Evolutionary conservation across 2,113 vertebrate genomes (phyloP).

Genomic region (Scomber scombrus): DNA sequence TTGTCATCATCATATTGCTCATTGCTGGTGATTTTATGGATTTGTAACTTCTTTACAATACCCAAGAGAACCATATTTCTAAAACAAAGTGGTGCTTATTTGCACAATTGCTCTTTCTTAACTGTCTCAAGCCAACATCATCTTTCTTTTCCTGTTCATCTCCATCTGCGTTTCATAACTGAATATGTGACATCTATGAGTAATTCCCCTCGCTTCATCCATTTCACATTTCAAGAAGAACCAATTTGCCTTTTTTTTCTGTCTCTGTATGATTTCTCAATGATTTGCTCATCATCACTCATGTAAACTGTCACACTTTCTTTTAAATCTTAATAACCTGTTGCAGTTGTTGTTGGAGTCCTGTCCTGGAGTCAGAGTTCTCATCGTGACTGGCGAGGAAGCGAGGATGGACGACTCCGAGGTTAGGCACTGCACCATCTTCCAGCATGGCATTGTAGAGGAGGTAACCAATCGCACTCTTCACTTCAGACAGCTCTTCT

Average conservation of each 20-base stretch:
- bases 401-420: slow-evolving; percentile 61
- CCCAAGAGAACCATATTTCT: slow-evolving; percentile 3
- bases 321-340: slow-evolving; percentile 46
- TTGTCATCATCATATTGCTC: slow-evolving; percentile 24
- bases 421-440: slow-evolving; percentile 64
- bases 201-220: not conserved
- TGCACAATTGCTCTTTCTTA: slow-evolving; percentile 22
- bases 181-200: slow-evolving; percentile 37
- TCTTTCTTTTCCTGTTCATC: slow-evolving; percentile 14
- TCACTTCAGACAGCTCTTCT: slow-evolving; percentile 51
- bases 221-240: not conserved
- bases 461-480: slow-evolving; percentile 54
- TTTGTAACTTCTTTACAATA: slow-evolving; percentile 34
- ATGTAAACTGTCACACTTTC: no score
- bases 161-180: slow-evolving; percentile 15
- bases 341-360: slow-evolving; percentile 68
- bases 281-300: slow-evolving; percentile 3
- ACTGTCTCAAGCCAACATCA: slow-evolving; percentile 30
- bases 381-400: slow-evolving; percentile 49
- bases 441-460: slow-evolving; percentile 73
- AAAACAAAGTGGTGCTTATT: slow-evolving; percentile 20
- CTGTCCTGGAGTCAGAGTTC: slow-evolving; percentile 15
- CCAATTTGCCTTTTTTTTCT: not conserved
- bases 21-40: slow-evolving; percentile 1
- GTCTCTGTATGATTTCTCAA: not conserved